Percentiles rank a stretch among this genome's conserved stretches.
Evolutionary conservation across 2,888 invertebrate genomes (phyloP).

Genomic region (Lycaena phlaeas): DNA sequence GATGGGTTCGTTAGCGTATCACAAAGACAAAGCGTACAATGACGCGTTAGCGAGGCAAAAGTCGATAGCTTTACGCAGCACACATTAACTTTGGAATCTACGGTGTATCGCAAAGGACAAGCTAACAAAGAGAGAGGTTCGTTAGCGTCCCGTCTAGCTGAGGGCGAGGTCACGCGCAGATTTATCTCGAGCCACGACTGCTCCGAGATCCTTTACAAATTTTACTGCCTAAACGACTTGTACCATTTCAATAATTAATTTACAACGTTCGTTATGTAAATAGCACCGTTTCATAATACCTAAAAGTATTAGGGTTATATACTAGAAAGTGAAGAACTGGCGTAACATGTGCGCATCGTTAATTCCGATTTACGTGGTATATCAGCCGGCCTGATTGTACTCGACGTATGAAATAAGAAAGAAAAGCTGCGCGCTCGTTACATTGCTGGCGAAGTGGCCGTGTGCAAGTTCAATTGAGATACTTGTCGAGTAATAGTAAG

Average conservation of each 20-base stretch:
- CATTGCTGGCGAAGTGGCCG: conserved; percentile 42
- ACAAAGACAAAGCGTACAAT: conserved; percentile 37
- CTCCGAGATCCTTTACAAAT: conserved; percentile 29
- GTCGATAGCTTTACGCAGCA: conserved; percentile 22
- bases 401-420: conserved; percentile 24
- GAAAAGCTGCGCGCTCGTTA: conserved; percentile 24
- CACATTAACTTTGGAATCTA: conserved; percentile 32
- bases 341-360: conserved; percentile 56
- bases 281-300: background rate
- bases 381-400: conserved; percentile 40
- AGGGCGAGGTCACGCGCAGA: conserved; percentile 55
- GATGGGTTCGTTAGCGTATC: conserved; percentile 56
- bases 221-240: conserved; percentile 28
- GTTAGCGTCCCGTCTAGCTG: conserved; percentile 47
- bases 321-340: conserved; percentile 10
- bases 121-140: conserved; percentile 58
- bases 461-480: conserved; percentile 27
- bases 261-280: background rate
- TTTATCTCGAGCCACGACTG: conserved; percentile 40
- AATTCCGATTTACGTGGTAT: conserved; percentile 51
- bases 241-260: background rate
- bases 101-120: conserved; percentile 46
- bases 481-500: conserved; percentile 49
- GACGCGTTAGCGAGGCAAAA: conserved; percentile 33
- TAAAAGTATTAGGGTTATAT: background rate